These are phyloP conservation scores for Drosophila kambysellisi DNA, from an alignment of 2,888 invertebrate genomes.

Conservation along the genomic window DNA sequence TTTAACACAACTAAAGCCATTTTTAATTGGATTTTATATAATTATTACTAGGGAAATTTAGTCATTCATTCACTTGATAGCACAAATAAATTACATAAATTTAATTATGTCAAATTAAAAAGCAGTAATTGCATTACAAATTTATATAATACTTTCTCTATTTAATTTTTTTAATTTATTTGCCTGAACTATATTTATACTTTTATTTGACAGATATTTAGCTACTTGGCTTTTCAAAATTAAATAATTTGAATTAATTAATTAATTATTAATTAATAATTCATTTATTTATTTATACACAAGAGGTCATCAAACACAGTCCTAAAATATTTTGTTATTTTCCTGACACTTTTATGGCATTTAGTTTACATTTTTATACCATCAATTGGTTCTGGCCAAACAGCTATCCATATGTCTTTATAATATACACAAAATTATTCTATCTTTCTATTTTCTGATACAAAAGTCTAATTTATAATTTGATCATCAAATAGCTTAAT, in stretches of 20 bases:
- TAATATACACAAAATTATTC: not conserved
- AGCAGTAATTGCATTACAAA: not conserved
- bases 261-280: not conserved
- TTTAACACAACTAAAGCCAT: not conserved
- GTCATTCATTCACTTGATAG: not conserved
- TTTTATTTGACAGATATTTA: not conserved
- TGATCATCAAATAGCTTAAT: not conserved
- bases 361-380: not conserved
- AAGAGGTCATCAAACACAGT: no score
- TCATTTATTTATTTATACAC: no score
- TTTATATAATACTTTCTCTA: not conserved
- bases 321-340: not conserved
- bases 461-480: not conserved
- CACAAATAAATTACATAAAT: not conserved
- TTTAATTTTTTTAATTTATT: not conserved
- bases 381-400: not conserved
- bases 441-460: not conserved
- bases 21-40: not conserved
- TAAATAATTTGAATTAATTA: not conserved
- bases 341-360: not conserved
- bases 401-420: not conserved
- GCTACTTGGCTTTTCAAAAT: not conserved
- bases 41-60: not conserved
- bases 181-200: not conserved
- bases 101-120: not conserved